Conservation (phyloP, 2,113 vertebrate genomes). For the Melanocharis versteri region DNA sequence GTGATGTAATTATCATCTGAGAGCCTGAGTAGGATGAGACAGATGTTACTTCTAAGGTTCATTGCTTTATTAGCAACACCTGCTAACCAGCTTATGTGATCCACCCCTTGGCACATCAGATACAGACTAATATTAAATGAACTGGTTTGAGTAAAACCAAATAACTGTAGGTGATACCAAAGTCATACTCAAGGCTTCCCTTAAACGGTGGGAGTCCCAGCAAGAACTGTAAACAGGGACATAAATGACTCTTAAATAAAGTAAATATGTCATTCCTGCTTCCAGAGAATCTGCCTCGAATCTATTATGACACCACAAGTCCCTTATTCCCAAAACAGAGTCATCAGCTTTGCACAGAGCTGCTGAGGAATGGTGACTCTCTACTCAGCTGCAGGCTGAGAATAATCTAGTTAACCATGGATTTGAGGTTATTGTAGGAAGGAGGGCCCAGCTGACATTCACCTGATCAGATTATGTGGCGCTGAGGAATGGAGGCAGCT, state of each 20-base stretch:
- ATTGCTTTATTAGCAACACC: background rate
- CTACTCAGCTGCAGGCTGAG: background rate
- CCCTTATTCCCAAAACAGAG: background rate
- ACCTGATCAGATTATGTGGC: background rate
- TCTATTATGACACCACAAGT: background rate
- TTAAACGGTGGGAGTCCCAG: background rate
- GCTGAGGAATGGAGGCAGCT: background rate
- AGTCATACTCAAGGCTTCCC: background rate
- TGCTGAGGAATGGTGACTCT: background rate
- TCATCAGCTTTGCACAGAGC: background rate
- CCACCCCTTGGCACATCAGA: background rate
- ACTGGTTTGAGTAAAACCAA: background rate
- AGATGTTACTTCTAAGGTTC: slow-evolving; percentile 10
- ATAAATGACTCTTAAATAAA: background rate
- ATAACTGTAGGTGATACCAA: background rate
- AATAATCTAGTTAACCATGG: background rate
- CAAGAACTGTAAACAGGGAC: background rate
- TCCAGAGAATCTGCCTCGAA: background rate
- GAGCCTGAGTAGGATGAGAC: background rate
- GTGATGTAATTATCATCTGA: slow-evolving; percentile 1
- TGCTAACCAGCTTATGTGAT: background rate
- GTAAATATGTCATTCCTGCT: background rate
- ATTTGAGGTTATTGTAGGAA: background rate
- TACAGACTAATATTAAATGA: background rate
- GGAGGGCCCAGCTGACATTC: background rate